Evolutionary conservation across 1,140 invertebrate species (phyloP), one percentile per base, ranked within the genome.

Genomic region (Polyergus mexicanus): DNA sequence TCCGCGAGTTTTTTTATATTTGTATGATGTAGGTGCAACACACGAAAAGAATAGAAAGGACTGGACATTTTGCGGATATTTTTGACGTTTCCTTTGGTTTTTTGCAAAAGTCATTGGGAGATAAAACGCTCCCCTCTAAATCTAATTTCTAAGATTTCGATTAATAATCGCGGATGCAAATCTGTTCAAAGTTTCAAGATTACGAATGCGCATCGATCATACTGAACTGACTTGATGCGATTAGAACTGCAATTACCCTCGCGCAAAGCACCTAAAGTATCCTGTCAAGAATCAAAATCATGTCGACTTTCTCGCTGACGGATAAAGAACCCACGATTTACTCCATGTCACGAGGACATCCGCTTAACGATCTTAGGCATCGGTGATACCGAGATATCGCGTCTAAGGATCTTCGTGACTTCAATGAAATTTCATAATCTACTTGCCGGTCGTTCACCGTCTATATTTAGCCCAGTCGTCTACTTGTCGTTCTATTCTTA

Each of bases 391-490:
- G 35, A 54, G 35, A 81, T 44, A 25, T 4, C 47, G 63, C 32
- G 16, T 16, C 38, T 10, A 8, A 22, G 32, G 41, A 81, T 75
- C 72, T 87, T 77, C 88, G 84, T 84, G 77, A 89, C 86, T 91
- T 81, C 76, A 88, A 90, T 92, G 86, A 90, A 93, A 93, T 92
- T 93, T 93, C 78, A 87, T 88, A 90, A 91, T 91, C 86, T 75
- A 84, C 68, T 91, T 89, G 84, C 38, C 91, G 93, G 93, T 93
- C 92, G 85, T 94, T 93, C 92, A 92, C 90, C 93, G 90, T 63
- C 90, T 94, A 93, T 94, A 92, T 93, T 93, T 94, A 94, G 94
- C 93, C 92, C 92, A 93, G 66, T 88, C 92, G 92, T 93, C 92
- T 92, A 92, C 91, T 92, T 86, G 86, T 84, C 68, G 83, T 84